These are phyloP conservation scores for Pristionchus arcanus DNA, from an alignment of 2,888 invertebrate genomes.

Conservation along the genomic window DNA sequence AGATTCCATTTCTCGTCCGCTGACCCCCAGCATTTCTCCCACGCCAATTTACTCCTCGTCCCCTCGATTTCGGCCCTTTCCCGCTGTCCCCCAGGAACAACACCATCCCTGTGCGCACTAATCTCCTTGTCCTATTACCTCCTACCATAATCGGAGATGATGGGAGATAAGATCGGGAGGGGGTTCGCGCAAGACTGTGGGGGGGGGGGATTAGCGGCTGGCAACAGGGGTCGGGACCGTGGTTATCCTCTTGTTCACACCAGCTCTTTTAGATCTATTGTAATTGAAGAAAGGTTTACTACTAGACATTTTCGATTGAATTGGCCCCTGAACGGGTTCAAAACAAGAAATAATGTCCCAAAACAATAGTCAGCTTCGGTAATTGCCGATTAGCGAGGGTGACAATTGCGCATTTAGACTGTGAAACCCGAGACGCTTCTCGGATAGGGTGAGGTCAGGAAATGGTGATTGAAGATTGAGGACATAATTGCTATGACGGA, in stretches of 20 bases:
- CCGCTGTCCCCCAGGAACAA: conserved; percentile 12
- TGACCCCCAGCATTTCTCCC: neutral
- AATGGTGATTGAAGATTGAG: neutral
- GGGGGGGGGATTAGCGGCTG: neutral
- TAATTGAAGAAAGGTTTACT: no score
- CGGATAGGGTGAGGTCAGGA: conserved; percentile 17
- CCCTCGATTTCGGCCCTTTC: neutral
- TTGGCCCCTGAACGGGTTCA: no score
- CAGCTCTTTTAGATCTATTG: no score
- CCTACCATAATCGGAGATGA: neutral
- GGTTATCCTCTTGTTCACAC: no score
- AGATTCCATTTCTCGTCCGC: neutral
- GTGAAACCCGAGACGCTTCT: conserved; percentile 27
- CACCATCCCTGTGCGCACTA: neutral
- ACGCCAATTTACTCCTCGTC: neutral
- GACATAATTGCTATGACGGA: neutral
- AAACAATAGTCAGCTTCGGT: neutral
- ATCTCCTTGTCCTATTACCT: conserved; percentile 5
- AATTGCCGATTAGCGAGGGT: conserved; percentile 21
- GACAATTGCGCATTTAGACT: neutral
- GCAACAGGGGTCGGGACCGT: neutral
- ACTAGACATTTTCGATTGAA: no score
- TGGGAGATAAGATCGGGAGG: neutral
- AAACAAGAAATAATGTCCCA: neutral
- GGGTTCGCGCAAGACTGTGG: neutral